Conservation (phyloP, 1,140 invertebrate genomes). For the Zaprionus camerounensis region DNA sequence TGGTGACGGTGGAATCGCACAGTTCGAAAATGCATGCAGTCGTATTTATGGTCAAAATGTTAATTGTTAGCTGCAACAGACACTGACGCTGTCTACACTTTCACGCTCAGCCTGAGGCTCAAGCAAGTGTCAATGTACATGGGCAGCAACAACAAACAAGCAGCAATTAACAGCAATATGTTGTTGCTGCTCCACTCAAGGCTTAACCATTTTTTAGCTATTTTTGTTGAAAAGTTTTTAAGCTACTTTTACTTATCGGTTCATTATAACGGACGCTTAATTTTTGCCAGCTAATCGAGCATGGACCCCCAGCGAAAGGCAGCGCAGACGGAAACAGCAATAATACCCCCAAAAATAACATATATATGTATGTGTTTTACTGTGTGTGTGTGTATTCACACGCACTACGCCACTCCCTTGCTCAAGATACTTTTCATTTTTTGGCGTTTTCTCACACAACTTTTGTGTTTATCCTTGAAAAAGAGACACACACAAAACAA, state of each 20-base stretch:
- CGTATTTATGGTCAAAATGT: conserved; percentile 66
- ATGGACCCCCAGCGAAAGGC: conserved; percentile 75
- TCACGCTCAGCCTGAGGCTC: conserved; percentile 53
- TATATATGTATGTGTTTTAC: not conserved
- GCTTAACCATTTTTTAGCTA: conserved; percentile 43
- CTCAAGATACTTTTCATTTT: conserved; percentile 53
- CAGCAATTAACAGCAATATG: conserved; percentile 67
- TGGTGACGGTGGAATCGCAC: conserved; percentile 30
- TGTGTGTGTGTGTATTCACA: conserved; percentile 4
- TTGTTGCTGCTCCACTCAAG: conserved; percentile 39
- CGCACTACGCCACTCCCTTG: conserved; percentile 34
- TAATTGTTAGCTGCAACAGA: conserved; percentile 56
- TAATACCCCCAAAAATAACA: conserved; percentile 18
- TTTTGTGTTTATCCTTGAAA: conserved; percentile 70
- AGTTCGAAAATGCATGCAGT: conserved; percentile 59
- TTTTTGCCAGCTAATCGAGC: conserved; percentile 74
- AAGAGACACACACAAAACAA: conserved; percentile 28
- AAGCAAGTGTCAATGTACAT: conserved; percentile 70
- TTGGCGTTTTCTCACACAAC: conserved; percentile 46
- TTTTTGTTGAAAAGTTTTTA: conserved; percentile 69
- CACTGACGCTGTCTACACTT: conserved; percentile 65
- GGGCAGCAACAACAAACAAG: conserved; percentile 54
- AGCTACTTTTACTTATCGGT: conserved; percentile 82
- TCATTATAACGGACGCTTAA: conserved; percentile 70
- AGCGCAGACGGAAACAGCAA: conserved; percentile 28